phyloP scores from a whole-genome alignment of 1,140 invertebrate genomes.

The Sarcophaga bullata region DNA sequence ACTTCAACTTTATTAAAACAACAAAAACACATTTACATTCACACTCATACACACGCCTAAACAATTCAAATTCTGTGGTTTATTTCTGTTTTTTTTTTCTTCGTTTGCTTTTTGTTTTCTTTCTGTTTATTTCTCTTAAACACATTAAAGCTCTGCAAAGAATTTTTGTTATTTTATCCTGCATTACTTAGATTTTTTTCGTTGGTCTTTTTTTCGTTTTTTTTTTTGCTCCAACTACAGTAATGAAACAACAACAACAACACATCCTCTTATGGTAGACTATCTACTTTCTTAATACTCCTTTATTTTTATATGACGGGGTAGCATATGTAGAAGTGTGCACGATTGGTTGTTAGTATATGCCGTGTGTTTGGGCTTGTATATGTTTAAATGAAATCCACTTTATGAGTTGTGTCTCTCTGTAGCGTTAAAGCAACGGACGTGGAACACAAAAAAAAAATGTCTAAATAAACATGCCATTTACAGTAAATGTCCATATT shows the following conservation, averaged over 20 bases:
- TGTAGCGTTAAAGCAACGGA: neutral
- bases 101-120: no score
- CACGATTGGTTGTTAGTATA: neutral
- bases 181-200: conserved; percentile 3
- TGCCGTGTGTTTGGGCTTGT: neutral
- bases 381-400: neutral
- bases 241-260: conserved; percentile 11
- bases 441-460: neutral
- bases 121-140: no score
- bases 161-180: conserved; percentile 22
- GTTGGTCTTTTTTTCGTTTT: neutral
- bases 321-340: no score
- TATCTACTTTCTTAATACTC: neutral
- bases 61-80: neutral
- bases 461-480: neutral
- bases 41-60: neutral
- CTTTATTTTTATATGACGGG: no score
- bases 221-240: neutral
- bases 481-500: neutral
- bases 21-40: no score
- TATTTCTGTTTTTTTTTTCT: neutral
- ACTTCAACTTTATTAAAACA: neutral
- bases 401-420: neutral
- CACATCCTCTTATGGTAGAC: neutral
- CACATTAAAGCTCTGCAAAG: conserved; percentile 10